phyloP scores from a whole-genome alignment of 2,113 vertebrate genomes.

The Daubentonia madagascariensis region DNA sequence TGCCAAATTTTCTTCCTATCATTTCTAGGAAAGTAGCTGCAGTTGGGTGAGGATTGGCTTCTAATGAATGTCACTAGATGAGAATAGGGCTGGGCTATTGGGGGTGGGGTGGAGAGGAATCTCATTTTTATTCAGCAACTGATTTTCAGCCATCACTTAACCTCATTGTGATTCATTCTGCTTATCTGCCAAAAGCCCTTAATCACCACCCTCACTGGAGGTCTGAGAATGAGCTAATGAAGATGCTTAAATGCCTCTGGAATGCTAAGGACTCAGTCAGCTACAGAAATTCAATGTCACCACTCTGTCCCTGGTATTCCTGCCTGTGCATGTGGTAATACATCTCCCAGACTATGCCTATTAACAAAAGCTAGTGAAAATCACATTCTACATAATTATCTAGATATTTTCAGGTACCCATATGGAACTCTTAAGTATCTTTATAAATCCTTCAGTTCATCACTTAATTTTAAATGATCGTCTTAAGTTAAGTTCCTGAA shows the following conservation, averaged over 20 bases:
- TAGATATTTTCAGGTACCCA: background rate
- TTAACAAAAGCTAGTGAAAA: background rate
- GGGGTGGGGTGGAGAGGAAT: background rate
- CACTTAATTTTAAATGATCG: background rate
- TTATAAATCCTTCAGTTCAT: background rate
- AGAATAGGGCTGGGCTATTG: background rate
- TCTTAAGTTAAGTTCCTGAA: background rate
- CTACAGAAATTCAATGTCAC: background rate
- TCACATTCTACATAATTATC: background rate
- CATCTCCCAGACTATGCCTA: background rate
- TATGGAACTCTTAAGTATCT: background rate
- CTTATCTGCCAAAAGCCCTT: conserved; percentile 53
- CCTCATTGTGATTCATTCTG: conserved; percentile 50
- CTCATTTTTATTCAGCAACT: conserved; percentile 53
- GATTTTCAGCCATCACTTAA: conserved; percentile 46
- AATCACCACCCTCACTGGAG: conserved; percentile 33
- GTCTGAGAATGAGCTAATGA: conserved; percentile 9
- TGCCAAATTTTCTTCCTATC: conserved; percentile 21
- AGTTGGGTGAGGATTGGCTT: background rate
- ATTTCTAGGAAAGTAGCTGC: background rate
- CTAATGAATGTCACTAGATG: background rate
- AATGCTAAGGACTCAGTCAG: conserved; percentile 20
- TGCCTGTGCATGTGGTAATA: background rate
- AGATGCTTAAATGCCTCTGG: conserved; percentile 9
- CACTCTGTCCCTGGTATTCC: background rate